These are phyloP conservation scores for Pyrochroa serraticornis DNA, from an alignment of 2,888 invertebrate species.

Conservation along the genomic window DNA sequence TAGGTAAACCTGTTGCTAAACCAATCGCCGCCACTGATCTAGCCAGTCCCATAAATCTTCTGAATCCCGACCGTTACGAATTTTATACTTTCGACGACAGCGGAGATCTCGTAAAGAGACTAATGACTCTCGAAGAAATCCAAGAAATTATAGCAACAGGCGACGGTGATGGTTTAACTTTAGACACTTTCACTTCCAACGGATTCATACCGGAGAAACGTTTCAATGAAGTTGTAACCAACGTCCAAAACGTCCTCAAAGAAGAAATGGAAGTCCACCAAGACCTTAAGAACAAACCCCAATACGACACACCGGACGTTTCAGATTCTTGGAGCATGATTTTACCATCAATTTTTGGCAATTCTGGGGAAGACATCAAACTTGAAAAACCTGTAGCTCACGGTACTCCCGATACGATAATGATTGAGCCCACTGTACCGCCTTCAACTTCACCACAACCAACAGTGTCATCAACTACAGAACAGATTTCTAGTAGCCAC, in stretches of 20 bases:
- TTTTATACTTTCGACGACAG: conserved; percentile 87
- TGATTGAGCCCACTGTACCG: conserved; percentile 44
- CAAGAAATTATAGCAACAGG: conserved; percentile 85
- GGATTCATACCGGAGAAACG: conserved; percentile 64
- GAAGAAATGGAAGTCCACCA: conserved; percentile 71
- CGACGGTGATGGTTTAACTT: conserved; percentile 69
- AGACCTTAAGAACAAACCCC: conserved; percentile 59
- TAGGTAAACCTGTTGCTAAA: conserved; percentile 71
- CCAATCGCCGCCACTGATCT: conserved; percentile 68
- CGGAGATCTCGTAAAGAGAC: conserved; percentile 79
- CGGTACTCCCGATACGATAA: conserved; percentile 52
- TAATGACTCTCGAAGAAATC: conserved; percentile 86
- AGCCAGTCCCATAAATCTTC: conserved; percentile 79
- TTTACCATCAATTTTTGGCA: conserved; percentile 79
- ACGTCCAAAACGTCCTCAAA: conserved; percentile 83
- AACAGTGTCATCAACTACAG: conserved; percentile 15
- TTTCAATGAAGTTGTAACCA: conserved; percentile 80
- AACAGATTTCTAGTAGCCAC: conserved; percentile 16
- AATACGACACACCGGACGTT: conserved; percentile 74
- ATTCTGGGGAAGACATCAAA: conserved; percentile 51
- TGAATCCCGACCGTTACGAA: conserved; percentile 84
- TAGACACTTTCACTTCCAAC: conserved; percentile 56
- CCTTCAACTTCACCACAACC: background rate
- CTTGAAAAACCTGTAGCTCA: conserved; percentile 46
- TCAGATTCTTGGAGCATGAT: conserved; percentile 82